Conservation (phyloP, 2,113 vertebrate species). For the Microtus richardsoni region DNA sequence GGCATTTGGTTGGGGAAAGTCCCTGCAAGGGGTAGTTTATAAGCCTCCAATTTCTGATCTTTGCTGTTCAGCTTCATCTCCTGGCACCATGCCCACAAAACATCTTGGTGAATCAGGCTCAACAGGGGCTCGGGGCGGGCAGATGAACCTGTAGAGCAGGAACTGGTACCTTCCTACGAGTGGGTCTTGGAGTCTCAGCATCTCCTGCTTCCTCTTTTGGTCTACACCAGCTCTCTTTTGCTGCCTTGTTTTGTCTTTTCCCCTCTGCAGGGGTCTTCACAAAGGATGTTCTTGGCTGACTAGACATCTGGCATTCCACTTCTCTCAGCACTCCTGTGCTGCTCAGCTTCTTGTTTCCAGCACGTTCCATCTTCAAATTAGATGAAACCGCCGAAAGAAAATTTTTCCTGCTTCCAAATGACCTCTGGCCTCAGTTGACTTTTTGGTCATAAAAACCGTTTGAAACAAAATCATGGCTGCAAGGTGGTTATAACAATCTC, state of each 20-base stretch:
- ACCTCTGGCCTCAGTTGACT: background rate
- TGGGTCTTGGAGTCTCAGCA: accelerated
- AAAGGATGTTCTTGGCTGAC: no score
- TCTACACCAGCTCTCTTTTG: background rate
- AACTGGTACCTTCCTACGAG: constrained; percentile 24
- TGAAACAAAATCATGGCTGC: background rate
- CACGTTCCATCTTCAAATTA: constrained; percentile 59
- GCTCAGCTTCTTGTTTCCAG: constrained; percentile 50
- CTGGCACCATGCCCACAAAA: constrained; percentile 69
- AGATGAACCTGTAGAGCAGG: constrained; percentile 57
- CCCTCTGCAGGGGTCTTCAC: no score
- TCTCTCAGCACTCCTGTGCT: no score
- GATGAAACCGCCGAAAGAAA: background rate
- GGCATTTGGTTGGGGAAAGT: constrained; percentile 70
- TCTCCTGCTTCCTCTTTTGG: background rate
- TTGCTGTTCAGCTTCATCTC: constrained; percentile 66
- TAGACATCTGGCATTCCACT: no score
- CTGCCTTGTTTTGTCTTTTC: no score
- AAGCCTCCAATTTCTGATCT: constrained; percentile 75
- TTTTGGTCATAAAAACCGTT: background rate
- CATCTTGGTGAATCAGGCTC: constrained; percentile 63
- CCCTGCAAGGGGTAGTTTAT: constrained; percentile 56
- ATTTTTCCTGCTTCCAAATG: background rate
- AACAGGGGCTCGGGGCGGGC: background rate
- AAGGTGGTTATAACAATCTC: background rate